Evolutionary conservation across 2,888 invertebrate genomes (phyloP), one percentile per base, ranked within the genome.

Genomic region (Cataglyphis livida): DNA sequence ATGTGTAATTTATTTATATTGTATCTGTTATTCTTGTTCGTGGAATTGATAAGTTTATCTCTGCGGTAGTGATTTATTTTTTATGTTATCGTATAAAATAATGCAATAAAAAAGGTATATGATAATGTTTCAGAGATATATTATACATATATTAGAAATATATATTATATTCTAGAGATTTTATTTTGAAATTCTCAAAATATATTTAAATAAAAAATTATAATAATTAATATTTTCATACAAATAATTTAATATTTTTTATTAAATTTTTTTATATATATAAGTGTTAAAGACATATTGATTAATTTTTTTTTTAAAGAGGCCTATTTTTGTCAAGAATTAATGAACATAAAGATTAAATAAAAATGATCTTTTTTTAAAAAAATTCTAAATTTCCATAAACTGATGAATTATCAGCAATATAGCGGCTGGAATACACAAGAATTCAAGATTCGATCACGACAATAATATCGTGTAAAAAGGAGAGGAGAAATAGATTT

Each of bases 381-480:
- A 21, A 38, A 25, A 35, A 76, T 32, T 57, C 10, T 0, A 54
- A 57, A 57, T 57, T 76, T 76, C 18, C 15, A 10, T 9, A 51
- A 41, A 15, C n/a, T 9, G 38, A 54, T 41, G 54, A 76, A 41
- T 76, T 76, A 76, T 76, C 57, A 57, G 25, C 7, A n/a, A 51
- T 51, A 28, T 65, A 54, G 5, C 41, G 15, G 15, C 12, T 3
- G 12, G 21, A 48, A 66, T 54, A 41, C 9, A 65, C 6, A 28
- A 65, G 54, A 21, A 59, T 48, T 38, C 71, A 54, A 64, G 32
- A 51, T 32, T 79, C 66, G 68, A 71, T 70, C 75, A 61, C 28
- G 84, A 51, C 62, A 75, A 57, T 71, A 81, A 81, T 75, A 71
- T 57, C 44, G 59, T 15, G 41, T 62, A 25, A 61, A 71, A 65